A percentile compares a stretch with the other conserved stretches of the same genome.
Conservation (phyloP, 1,140 invertebrate genomes). For the Rhopalosiphum padi region DNA sequence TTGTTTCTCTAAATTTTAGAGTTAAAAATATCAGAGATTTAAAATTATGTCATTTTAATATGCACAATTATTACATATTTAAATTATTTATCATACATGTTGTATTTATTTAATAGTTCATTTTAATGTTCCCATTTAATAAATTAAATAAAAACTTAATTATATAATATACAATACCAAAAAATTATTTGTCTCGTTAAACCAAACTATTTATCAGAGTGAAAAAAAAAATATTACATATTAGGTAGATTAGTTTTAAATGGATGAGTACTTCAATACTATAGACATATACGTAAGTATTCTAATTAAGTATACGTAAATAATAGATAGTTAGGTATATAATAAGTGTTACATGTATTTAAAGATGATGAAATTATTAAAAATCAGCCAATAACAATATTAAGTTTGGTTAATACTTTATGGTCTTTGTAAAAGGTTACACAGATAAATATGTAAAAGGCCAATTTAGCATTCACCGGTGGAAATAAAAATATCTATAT, state of each 20-base stretch:
- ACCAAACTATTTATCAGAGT: background rate
- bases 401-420: background rate
- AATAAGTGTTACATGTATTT: background rate
- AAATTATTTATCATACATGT: no score
- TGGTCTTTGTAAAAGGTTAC: background rate
- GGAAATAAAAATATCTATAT: background rate
- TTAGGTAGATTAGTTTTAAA: background rate
- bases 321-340: background rate
- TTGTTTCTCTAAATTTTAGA: no score
- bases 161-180: background rate
- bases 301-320: background rate
- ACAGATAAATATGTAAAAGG: background rate
- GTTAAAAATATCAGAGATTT: no score
- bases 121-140: no score
- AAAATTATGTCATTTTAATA: no score
- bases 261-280: background rate
- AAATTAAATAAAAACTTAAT: no score
- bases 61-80: no score
- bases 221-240: background rate
- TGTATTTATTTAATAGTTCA: no score
- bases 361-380: background rate
- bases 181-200: background rate
- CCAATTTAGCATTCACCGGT: background rate
- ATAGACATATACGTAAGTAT: background rate
- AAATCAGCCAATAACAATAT: background rate